A percentile compares a stretch with the other conserved stretches of the same genome.
Evolutionary conservation across 2,113 vertebrate genomes (phyloP).

Genomic region (Corvus cornix): DNA sequence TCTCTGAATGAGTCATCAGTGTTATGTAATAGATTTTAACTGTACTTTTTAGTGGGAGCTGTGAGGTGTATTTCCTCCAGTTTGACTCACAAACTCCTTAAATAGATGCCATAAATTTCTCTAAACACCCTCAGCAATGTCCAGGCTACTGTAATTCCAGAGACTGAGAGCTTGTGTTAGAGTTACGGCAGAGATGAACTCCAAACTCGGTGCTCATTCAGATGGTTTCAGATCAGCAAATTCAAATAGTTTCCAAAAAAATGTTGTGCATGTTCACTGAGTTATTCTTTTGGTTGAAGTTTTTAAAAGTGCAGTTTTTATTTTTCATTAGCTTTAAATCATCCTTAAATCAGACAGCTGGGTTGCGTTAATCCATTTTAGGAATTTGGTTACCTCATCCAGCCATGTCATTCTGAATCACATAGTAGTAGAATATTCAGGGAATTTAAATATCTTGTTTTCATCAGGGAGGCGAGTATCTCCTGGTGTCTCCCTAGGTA

Average conservation of each 20-base stretch:
- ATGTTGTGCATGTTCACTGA: not conserved
- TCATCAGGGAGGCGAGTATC: not conserved
- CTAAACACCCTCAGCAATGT: not conserved
- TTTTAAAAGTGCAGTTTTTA: not conserved
- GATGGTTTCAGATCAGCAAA: not conserved
- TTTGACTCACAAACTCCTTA: not conserved
- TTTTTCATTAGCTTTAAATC: conserved; percentile 28
- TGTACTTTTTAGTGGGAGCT: not conserved
- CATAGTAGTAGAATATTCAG: conserved; percentile 39
- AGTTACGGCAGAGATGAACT: not conserved
- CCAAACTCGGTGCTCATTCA: not conserved
- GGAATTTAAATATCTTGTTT: conserved; percentile 49
- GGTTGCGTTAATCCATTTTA: conserved; percentile 28
- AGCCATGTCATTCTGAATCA: conserved; percentile 48
- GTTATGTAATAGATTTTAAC: not conserved
- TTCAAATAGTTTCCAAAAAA: not conserved
- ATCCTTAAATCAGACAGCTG: not conserved
- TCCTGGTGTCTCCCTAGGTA: not conserved
- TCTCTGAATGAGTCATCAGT: not conserved
- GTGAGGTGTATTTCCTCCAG: not conserved
- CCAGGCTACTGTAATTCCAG: not conserved
- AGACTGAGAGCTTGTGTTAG: not conserved
- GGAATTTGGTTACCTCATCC: conserved; percentile 57
- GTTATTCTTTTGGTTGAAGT: not conserved
- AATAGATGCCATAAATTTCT: not conserved